A percentile compares a stretch with the other conserved stretches of the same genome.
phyloP scores from a whole-genome alignment of 2,797 vertebrate species.

The Anisognathus igniventris region DNA sequence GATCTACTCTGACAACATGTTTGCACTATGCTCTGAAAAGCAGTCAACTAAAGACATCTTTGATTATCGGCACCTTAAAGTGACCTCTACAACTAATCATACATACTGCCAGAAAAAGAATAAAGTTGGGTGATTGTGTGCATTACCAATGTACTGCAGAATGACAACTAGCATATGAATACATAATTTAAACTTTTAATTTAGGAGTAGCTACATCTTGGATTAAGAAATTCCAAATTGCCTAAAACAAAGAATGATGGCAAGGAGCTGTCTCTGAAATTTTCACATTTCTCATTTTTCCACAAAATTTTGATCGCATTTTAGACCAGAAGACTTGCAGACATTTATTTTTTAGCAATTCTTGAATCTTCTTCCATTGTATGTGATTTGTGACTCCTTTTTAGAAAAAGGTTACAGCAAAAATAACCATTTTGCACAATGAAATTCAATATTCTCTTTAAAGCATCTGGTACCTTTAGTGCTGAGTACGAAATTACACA shows the following conservation, averaged over 20 bases:
- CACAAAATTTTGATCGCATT: accelerated
- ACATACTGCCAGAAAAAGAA: neutral
- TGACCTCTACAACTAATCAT: neutral
- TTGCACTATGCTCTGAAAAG: neutral
- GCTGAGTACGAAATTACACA: neutral
- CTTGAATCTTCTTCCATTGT: neutral
- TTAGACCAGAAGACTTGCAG: neutral
- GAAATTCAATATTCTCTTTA: neutral
- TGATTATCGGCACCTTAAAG: neutral
- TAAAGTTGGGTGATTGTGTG: neutral
- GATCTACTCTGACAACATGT: accelerated
- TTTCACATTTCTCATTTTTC: neutral
- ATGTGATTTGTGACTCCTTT: neutral
- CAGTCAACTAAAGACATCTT: neutral
- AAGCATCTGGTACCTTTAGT: neutral
- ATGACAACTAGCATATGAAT: neutral
- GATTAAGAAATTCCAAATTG: neutral
- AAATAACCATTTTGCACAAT: neutral
- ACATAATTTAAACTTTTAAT: neutral
- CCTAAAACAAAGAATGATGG: neutral
- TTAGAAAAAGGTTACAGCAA: neutral
- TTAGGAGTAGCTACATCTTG: neutral
- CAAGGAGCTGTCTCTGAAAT: neutral
- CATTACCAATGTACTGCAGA: neutral
- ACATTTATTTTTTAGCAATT: neutral